Evolutionary conservation across 2,797 vertebrate genomes (phyloP), one percentile per base, ranked within the genome.

Genomic region (Clangula hyemalis): DNA sequence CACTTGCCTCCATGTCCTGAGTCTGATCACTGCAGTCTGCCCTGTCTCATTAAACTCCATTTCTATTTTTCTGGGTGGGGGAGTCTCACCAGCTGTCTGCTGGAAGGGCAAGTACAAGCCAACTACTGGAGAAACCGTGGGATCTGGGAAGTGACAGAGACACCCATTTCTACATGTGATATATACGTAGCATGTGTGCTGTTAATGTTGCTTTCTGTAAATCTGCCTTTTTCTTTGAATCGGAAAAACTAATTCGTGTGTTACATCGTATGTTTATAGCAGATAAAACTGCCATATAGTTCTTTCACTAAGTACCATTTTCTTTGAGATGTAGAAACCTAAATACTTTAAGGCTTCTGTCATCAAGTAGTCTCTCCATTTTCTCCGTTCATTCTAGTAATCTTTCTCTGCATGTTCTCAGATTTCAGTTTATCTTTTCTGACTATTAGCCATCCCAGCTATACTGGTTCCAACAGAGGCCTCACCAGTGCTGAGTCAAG

Each of bases 1-100:
- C 0, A 0, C 8, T 62, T 68, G 16, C 58, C 17, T 70, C 34
- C 16, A 45, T 27, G 41, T 13, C 24, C 45, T 64, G 19, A 0
- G 0, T 14, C 2, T 16, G 12, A 5, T 53, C 38, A 15, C 19
- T 62, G 41, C 10, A 13, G 5, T n/a, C 58, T 82, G 30, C 41
- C 4, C 10, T 43, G 24, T 24, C 14, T 70, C 65, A 58, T 10
- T 24, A 62, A 80, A 36, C 2, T 75, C 13, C 19, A 24, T 45
- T 76, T 85, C 41, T 90, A 0, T 64, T 74, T 89, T 45, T 9
- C 19, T 58, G 22, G 3, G 8, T 45, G 10, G 64, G 1, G 13
- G 4, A 2, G 2, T 70, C 56, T 47, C 47, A 62, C 21, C 10
- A 75, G 21, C 30, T 47, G 64, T 14, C 32, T 66, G 43, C 43